Evolutionary conservation across 2,888 invertebrate genomes (phyloP), one percentile per base, ranked within the genome.

Genomic region (Scotopteryx bipunctaria): DNA sequence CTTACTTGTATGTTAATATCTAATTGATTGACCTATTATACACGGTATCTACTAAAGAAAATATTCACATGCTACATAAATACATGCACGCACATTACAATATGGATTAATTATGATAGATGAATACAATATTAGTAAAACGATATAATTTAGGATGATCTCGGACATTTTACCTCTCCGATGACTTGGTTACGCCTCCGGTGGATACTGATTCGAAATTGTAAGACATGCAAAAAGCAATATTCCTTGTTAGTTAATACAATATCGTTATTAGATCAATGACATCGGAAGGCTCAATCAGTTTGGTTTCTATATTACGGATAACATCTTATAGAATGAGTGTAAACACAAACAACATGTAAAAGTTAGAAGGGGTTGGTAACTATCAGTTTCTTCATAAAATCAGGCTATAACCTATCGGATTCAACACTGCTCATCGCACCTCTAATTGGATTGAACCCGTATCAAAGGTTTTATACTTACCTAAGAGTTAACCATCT

Each of bases 191-290:
- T 78, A 92, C 92, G 84, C 93, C 93, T 91, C 92, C 93, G 81
- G 92, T 87, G 80, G 91, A 91, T 84, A 92, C 90, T 84, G 92
- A 91, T 92, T 93, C 93, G 88, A 90, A 92, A 92, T 93, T 93
- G 93, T 93, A 93, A 92, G 93, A 92, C 93, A 93, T 93, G 93
- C 93, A 93, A 93, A 92, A 87, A 81, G 86, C 91, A 91, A 91
- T 78, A 85, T 81, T 72, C 73, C 59, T 81, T 88, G 86, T 90
- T 89, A 90, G 86, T 82, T 77, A 73, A 73, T 49, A 53, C 45
- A 54, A 48, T 33, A 29, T 41, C 8, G 41, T 29, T 33, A 0
- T 23, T 19, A 37, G 14, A 9, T 11, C 25, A 35, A 32, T 29
- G 21, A 6, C 11, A 14, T 37, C 5, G 15, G 29, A 13, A 0